phyloP scores from a whole-genome alignment of 2,113 vertebrate genomes.

The Egretta garzetta region DNA sequence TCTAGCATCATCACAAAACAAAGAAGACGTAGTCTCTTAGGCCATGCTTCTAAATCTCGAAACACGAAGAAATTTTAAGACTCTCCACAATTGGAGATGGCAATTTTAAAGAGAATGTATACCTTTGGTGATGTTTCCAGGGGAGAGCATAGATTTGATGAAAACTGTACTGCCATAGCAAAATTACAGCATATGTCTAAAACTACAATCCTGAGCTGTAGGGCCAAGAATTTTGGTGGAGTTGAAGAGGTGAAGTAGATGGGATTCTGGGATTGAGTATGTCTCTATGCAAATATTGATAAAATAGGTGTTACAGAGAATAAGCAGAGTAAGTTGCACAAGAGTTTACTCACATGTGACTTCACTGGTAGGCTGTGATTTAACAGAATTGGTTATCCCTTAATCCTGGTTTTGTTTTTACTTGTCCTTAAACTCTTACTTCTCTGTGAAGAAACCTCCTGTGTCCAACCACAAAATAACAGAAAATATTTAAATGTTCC shows the following conservation, averaged over 20 bases:
- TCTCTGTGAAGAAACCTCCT: background rate
- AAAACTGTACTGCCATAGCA: background rate
- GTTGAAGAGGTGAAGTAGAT: background rate
- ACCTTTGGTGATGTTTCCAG: background rate
- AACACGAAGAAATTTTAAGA: background rate
- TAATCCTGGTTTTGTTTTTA: background rate
- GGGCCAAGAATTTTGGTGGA: background rate
- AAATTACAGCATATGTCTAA: background rate
- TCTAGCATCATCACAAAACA: background rate
- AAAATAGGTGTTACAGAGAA: background rate
- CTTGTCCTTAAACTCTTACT: background rate
- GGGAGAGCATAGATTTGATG: background rate
- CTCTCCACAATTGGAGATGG: background rate
- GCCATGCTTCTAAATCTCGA: background rate
- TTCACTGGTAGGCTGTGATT: background rate
- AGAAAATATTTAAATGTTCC: background rate
- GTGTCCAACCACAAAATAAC: background rate
- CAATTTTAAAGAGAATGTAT: background rate
- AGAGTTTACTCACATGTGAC: background rate
- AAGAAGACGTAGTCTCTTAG: background rate
- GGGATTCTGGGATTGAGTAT: background rate
- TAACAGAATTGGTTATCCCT: background rate
- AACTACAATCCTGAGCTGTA: accelerated
- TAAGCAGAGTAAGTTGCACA: background rate
- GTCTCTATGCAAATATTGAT: constrained; percentile 9